Evolutionary conservation across 92 coral and sea anemone genomes (phyloP).

Genomic region (Palythoa grandiflora): DNA sequence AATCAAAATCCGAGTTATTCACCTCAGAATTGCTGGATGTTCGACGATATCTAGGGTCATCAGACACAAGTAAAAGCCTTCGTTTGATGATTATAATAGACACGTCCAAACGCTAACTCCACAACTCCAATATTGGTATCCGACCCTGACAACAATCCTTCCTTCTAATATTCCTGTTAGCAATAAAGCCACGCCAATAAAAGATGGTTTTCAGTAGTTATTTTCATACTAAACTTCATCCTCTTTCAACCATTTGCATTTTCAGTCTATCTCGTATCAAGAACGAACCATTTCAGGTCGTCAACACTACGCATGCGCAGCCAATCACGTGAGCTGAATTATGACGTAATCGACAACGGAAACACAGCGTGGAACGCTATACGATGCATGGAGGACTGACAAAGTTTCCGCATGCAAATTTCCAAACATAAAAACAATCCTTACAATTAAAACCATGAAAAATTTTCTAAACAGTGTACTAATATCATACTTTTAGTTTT

Average conservation of each 20-base stretch:
- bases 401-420: slow-evolving; percentile 43
- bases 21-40: slow-evolving; percentile 40
- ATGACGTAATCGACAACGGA: slow-evolving; percentile 51
- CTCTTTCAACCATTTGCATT: slow-evolving; percentile 45
- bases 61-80: slow-evolving; percentile 36
- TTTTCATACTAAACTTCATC: slow-evolving; percentile 47
- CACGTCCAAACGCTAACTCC: slow-evolving; percentile 38
- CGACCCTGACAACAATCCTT: slow-evolving; percentile 29
- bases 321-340: slow-evolving; percentile 39
- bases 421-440: slow-evolving; percentile 10
- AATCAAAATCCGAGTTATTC: not conserved
- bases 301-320: slow-evolving; percentile 24
- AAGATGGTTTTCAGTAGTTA: slow-evolving; percentile 48
- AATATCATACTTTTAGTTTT: not conserved
- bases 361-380: not conserved
- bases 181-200: slow-evolving; percentile 42
- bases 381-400: not conserved
- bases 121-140: slow-evolving; percentile 28
- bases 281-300: slow-evolving; percentile 48
- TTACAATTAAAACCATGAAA: slow-evolving; percentile 5
- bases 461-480: not conserved
- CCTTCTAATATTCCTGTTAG: slow-evolving; percentile 26
- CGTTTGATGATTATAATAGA: slow-evolving; percentile 19
- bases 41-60: slow-evolving; percentile 34
- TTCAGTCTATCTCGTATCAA: slow-evolving; percentile 21